These are phyloP conservation scores for Acrocera orbiculus DNA, from an alignment of 2,888 invertebrate genomes.

Conservation along the genomic window DNA sequence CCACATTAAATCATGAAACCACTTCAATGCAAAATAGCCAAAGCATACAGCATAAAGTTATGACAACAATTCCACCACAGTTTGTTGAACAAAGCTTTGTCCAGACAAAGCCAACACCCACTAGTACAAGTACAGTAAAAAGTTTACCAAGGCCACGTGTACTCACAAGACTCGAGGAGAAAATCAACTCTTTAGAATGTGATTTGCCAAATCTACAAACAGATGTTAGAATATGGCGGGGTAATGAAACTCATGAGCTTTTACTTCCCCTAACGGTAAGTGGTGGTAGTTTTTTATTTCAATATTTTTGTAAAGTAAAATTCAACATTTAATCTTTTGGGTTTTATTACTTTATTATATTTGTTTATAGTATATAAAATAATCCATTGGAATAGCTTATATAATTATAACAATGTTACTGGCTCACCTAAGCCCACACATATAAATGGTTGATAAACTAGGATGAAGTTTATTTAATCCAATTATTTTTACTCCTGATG, in stretches of 20 bases:
- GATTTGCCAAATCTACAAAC: conserved; percentile 45
- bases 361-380: too few species aligned
- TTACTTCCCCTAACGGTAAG: conserved; percentile 48
- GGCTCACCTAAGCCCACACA: too few species aligned
- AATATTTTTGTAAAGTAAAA: too few species aligned
- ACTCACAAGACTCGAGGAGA: conserved; percentile 40
- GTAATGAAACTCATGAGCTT: conserved; percentile 53
- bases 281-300: too few species aligned
- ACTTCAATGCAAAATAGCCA: neutral
- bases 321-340: too few species aligned
- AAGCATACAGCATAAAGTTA: neutral
- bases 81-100: neutral
- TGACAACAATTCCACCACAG: conserved; percentile 1
- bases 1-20: conserved; percentile 3
- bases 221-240: conserved; percentile 49
- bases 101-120: neutral
- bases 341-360: too few species aligned
- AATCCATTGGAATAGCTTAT: too few species aligned
- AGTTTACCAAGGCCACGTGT: conserved; percentile 26
- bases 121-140: too few species aligned
- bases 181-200: conserved; percentile 44
- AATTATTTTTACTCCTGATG: too few species aligned
- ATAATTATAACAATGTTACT: too few species aligned
- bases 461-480: too few species aligned
- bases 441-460: too few species aligned